Base-by-base conservation (phyloP, 2,888 invertebrate genomes). In the Cordilura impudica region DNA sequence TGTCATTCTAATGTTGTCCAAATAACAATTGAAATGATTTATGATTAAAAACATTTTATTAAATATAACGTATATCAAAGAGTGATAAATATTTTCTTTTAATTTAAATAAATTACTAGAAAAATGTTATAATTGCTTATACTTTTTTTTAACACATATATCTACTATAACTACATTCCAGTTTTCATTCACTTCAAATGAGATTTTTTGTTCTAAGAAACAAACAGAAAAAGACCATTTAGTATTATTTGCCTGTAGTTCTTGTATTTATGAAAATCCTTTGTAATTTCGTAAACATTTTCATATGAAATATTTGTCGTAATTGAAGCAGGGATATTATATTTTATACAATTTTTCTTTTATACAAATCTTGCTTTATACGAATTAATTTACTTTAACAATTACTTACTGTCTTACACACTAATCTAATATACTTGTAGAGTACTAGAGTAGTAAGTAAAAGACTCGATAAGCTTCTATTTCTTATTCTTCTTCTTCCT, bases 371-470 rank as follows among this genome's bases (percentile, higher is more conserved):
- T 58, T 21, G 29, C 16, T 45, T 14, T 73, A 43, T n/a, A 47
- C 23, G 67, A 74, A 74, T 61, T 74, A 67, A 69, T 60, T 74
- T 60, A 67, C 60, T 60, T n/a, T 53, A 74, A 60, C 23, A 66
- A 74, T 49, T 60, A 53, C 29, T 74, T 53, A 60, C 60, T 60
- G 29, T 45, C 61, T 74, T 74, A 16, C 26, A 39, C 23, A 53
- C 18, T 19, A 49, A 26, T 12, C 35, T 18, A 49, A 56, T 12
- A 70, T 60, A 18, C 51, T 23, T 1, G 35, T 39, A 47, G 51
- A 39, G 12, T 56, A 29, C 18, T 58, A 49, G n/a, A n/a, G n/a
- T n/a, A n/a, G 39, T 39, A 19, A 39, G n/a, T 70, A 19, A 47
- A 35, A 23, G 47, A 47, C 31, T 16, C 56, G 21, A 45, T 14